Base-by-base conservation (phyloP, 1,140 invertebrate species). In the Grapholita molesta region DNA sequence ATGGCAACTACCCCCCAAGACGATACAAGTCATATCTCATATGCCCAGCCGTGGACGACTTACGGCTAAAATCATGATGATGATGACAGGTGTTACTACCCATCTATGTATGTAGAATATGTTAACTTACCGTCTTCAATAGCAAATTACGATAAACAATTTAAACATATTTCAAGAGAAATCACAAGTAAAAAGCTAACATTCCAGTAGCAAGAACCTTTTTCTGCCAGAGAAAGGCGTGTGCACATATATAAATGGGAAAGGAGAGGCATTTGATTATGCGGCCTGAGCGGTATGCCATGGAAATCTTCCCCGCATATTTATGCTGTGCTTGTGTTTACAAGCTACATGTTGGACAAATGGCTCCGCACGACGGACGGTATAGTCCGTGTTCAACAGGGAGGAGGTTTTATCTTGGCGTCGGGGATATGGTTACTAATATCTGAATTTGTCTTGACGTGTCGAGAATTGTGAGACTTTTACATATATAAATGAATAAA, bases 291-390 rank as follows among this genome's bases (percentile, higher is more conserved):
- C 53, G 23, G 18, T 25, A 24, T 23, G 25, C 25, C 21, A n/a
- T 12, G 1, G 55, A 61, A 18, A 61, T 32, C 15, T 52, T 52
- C 42, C 55, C 25, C 28, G 21, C 25, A 57, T 57, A 57, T 28
- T 28, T 57, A 57, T 25, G 25, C 11, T n/a, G 7, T n/a, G n/a
- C n/a, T n/a, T n/a, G n/a, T n/a, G n/a, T n/a, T n/a, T n/a, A n/a
- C n/a, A n/a, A n/a, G n/a, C n/a, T n/a, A n/a, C 24, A 61, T 30
- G 55, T 61, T 6, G 55, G 55, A 61, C 55, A 61, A 61, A 61
- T 61, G 55, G 55, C 12, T 15, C 15, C 24, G 12, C 25, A 61
- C 24, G 18, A 11, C 2, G 11, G 53, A 28, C n/a, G n/a, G n/a
- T n/a, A n/a, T n/a, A 23, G 23, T 38, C n/a, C 9, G 42, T 21